Conservation (phyloP, 2,113 vertebrate species). For the Micronycteris hirsuta region DNA sequence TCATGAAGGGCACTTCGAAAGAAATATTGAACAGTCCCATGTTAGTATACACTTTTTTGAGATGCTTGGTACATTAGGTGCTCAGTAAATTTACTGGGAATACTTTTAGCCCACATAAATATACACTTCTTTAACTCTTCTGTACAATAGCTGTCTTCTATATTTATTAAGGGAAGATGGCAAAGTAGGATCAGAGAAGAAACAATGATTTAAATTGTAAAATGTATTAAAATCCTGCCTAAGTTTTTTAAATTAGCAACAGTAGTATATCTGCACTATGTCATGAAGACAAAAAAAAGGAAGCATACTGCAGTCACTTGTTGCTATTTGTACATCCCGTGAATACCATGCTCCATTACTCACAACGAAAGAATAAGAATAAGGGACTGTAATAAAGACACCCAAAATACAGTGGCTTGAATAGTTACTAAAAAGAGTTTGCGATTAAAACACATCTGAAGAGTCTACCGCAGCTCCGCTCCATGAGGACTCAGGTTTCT, state of each 20-base stretch:
- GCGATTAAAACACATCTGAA: not conserved
- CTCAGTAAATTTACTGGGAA: not conserved
- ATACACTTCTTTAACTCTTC: not conserved
- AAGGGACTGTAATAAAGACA: not conserved
- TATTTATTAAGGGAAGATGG: not conserved
- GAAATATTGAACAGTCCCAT: not conserved
- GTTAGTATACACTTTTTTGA: not conserved
- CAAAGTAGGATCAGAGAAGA: not conserved
- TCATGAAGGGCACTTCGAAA: not conserved
- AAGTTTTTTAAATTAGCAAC: not conserved
- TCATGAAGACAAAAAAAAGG: not conserved
- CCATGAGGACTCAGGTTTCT: not conserved
- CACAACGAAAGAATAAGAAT: not conserved
- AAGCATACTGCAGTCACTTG: not conserved
- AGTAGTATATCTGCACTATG: not conserved
- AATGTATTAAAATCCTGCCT: not conserved
- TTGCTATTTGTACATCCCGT: not conserved
- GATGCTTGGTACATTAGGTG: not conserved
- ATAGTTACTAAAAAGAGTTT: not conserved
- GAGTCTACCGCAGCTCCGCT: not conserved
- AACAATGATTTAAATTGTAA: not conserved
- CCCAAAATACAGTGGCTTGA: not conserved
- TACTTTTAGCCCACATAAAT: not conserved
- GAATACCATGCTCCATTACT: not conserved
- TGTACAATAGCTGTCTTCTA: not conserved